Percentiles rank a stretch among this genome's conserved stretches.
These are phyloP conservation scores for Smittia sp. DNA, from an alignment of 2,888 invertebrate genomes.

Conservation along the genomic window DNA sequence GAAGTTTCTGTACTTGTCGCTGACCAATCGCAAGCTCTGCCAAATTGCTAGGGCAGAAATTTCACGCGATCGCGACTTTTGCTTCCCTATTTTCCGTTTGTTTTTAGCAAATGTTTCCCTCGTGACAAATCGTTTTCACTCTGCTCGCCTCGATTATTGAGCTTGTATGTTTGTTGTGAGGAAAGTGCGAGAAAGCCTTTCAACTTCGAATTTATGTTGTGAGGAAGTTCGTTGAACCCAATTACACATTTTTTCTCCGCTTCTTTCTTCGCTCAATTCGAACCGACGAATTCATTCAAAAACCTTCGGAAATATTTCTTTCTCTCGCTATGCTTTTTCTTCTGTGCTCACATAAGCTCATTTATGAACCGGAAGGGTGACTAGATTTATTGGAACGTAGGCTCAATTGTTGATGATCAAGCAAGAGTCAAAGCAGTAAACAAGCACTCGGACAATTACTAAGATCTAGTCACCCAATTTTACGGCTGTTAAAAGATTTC, in stretches of 20 bases:
- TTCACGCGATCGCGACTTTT: no score
- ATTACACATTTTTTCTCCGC: constrained; percentile 6
- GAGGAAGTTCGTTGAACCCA: constrained; percentile 23
- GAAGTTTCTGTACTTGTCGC: neutral
- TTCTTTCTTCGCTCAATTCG: neutral
- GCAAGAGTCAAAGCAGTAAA: no score
- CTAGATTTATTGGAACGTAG: no score
- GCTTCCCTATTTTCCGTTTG: no score
- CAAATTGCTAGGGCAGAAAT: neutral
- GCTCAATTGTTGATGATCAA: no score
- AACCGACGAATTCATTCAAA: constrained; percentile 4
- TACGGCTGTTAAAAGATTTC: no score
- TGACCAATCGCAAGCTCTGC: constrained; percentile 15
- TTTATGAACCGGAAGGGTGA: no score
- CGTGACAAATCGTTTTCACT: neutral
- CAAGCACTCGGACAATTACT: no score
- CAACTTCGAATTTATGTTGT: neutral
- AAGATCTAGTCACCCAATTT: no score
- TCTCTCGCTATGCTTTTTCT: constrained; percentile 13
- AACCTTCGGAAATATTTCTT: constrained; percentile 12
- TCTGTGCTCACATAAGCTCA: neutral
- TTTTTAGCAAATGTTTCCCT: no score
- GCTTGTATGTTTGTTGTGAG: neutral
- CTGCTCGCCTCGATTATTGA: neutral
- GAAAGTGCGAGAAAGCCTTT: constrained; percentile 10